A percentile compares a stretch with the other conserved stretches of the same genome.
phyloP scores from a whole-genome alignment of 1,140 invertebrate genomes.

The Rhysida immarginata region DNA sequence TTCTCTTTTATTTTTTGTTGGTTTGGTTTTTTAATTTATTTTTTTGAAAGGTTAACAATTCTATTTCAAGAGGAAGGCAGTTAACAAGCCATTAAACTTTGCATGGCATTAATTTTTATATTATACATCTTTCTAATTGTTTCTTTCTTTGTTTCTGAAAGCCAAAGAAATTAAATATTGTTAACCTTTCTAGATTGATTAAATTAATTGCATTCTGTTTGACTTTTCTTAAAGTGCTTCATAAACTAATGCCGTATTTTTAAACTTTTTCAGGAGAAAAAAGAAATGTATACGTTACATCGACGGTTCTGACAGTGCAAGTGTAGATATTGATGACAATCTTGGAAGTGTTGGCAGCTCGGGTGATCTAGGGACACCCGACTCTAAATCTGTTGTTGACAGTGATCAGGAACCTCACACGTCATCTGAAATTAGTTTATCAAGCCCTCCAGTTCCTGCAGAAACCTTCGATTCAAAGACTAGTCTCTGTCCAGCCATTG shows the following conservation, averaged over 20 bases:
- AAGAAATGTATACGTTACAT: constrained; percentile 96
- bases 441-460: constrained; percentile 10
- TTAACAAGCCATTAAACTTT: too few species aligned
- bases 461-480: not conserved
- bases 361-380: constrained; percentile 36
- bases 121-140: too few species aligned
- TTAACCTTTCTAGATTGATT: too few species aligned
- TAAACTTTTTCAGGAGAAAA: constrained; percentile 66
- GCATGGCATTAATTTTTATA: too few species aligned
- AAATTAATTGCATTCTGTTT: too few species aligned
- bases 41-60: too few species aligned
- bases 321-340: constrained; percentile 27
- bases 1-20: too few species aligned
- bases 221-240: too few species aligned
- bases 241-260: constrained; percentile 19
- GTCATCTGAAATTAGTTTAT: constrained; percentile 11
- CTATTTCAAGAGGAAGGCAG: too few species aligned
- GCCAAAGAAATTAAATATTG: too few species aligned
- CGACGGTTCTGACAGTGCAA: constrained; percentile 42
- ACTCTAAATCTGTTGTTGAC: constrained; percentile 43
- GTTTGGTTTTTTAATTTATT: too few species aligned
- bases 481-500: not conserved
- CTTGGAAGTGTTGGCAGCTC: constrained; percentile 48
- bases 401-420: constrained; percentile 29
- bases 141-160: too few species aligned